Base-by-base conservation (phyloP, 2,797 vertebrate species). In the Coregonus suidteri region DNA sequence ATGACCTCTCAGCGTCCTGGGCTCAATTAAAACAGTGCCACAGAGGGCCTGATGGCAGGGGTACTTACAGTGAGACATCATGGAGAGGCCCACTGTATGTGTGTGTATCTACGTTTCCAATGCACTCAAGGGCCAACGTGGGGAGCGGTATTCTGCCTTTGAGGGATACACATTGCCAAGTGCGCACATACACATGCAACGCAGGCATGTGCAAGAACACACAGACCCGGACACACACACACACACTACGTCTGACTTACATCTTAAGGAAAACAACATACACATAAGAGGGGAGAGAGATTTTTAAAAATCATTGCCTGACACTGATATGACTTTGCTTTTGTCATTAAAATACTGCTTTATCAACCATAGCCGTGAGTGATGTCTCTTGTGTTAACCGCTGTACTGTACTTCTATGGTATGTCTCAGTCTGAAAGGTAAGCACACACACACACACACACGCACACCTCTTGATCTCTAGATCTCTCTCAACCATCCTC, bases 1-100 rank as follows among this genome's bases (percentile, higher is more conserved):
- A 95, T 97, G 9, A 47, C 2, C 41, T 47, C 41, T 47, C 41
- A 11, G 93, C 94, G 90, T 95, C 91, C 94, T 92, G 89, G 92
- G 92, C 95, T 95, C 95, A 95, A 95, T 97, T 97, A 96, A 97
- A 94, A 94, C 20, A 95, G 91, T 91, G 92, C 92, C 88, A 90
- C 88, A 83, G 92, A 93, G 92, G 82, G 87, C 85, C 89, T 88
- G 93, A 94, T 93, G 91, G 92, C 85, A 75, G 92, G 85, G 93
- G 95, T 92, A 91, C 91, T 94, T 92, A 94, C 86, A 80, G 90
- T 88, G 86, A 92, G 91, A 96, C 96, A 95, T 95, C 95, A 93
- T 90, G 88, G 84, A 95, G 90, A 84, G 90, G 94, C 93, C 94
- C 90, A 87, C 59, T 62, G 94, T 93, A 47, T 92, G 7, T 47